Conservation (phyloP, 2,113 vertebrate genomes). For the Eretmochelys imbricata region DNA sequence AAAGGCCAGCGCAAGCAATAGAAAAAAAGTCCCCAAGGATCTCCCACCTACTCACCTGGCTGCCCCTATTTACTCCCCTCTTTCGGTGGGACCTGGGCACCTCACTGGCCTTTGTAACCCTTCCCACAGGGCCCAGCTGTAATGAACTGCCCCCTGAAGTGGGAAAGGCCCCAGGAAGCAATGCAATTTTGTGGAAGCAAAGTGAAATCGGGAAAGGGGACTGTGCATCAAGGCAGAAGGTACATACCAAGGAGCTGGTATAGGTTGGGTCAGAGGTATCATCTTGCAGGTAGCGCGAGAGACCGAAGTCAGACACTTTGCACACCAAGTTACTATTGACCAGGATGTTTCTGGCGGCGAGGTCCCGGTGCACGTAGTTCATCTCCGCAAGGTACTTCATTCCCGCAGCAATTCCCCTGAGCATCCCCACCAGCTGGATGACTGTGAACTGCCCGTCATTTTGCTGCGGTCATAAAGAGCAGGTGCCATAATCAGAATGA, state of each 20-base stretch:
- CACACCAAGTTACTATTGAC: slow-evolving; percentile 99
- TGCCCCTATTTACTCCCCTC: neutral
- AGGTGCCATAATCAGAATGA: neutral
- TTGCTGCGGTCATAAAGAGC: slow-evolving; percentile 82
- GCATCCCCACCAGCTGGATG: slow-evolving; percentile 98
- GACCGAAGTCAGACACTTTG: slow-evolving; percentile 97
- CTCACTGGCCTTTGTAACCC: neutral
- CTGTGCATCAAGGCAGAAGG: neutral
- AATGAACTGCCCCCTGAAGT: neutral
- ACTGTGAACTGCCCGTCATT: slow-evolving; percentile 98
- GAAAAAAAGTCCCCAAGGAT: neutral
- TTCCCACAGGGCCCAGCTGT: neutral
- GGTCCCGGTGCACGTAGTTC: slow-evolving; percentile 97
- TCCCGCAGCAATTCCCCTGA: slow-evolving; percentile 94
- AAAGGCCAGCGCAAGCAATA: neutral
- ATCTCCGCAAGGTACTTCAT: slow-evolving; percentile 99
- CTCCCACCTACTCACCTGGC: neutral
- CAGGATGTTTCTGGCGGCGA: slow-evolving; percentile 97
- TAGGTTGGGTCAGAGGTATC: slow-evolving; percentile 98
- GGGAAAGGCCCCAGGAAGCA: neutral
- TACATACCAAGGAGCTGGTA: slow-evolving; percentile 95
- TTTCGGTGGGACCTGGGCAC: neutral
- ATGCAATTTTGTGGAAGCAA: neutral
- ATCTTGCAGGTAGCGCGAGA: slow-evolving; percentile 97
- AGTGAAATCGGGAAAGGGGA: neutral